phyloP scores from a whole-genome alignment of 2,113 vertebrate genomes.

The Halcyon senegalensis region DNA sequence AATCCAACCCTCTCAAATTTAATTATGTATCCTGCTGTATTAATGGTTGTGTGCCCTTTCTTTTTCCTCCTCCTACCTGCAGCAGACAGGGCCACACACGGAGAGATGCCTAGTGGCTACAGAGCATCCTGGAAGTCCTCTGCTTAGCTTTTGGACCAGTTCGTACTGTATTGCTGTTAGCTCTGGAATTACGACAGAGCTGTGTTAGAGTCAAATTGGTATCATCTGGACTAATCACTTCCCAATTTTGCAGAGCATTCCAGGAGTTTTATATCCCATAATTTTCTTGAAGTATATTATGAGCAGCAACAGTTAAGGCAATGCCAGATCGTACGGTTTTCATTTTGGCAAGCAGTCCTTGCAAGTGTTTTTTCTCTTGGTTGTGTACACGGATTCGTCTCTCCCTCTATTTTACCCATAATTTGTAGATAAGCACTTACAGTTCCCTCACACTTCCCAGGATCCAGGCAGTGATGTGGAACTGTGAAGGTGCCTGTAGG shows the following conservation, averaged over 20 bases:
- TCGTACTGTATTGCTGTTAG: neutral
- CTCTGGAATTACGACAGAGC: neutral
- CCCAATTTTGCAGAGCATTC: slow-evolving; percentile 45
- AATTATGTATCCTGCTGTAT: neutral
- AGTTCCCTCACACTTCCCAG: neutral
- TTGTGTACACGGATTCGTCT: neutral
- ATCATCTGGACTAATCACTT: slow-evolving; percentile 53
- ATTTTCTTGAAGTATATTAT: slow-evolving; percentile 42
- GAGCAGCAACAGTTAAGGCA: neutral
- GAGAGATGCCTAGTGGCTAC: neutral
- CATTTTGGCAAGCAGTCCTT: neutral
- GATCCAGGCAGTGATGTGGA: neutral
- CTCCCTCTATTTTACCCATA: neutral
- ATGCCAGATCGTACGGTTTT: neutral
- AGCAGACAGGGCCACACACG: neutral
- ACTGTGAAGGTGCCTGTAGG: neutral
- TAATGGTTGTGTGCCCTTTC: neutral
- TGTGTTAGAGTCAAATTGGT: slow-evolving; percentile 37
- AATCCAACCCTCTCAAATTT: neutral
- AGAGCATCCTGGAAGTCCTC: neutral
- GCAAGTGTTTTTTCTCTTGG: neutral
- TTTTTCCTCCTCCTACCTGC: neutral
- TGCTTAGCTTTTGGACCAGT: neutral
- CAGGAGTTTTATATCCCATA: slow-evolving; percentile 39
- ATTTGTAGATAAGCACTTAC: neutral